These are phyloP conservation scores for Drepana arcuata DNA, from an alignment of 1,140 invertebrate species.

Conservation along the genomic window DNA sequence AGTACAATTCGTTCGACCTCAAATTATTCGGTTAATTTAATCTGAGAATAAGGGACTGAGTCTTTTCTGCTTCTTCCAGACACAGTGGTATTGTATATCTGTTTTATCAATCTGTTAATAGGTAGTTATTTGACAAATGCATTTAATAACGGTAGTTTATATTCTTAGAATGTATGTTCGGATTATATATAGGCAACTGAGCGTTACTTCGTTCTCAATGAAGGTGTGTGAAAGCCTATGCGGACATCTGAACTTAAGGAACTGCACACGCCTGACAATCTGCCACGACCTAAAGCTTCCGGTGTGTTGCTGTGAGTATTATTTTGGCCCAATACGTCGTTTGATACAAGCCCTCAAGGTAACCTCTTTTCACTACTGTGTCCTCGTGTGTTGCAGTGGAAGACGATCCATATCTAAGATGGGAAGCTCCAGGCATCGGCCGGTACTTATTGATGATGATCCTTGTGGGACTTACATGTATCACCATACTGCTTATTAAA, in stretches of 20 bases:
- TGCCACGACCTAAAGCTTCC: conserved; percentile 46
- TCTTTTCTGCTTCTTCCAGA: too few relatives aligned
- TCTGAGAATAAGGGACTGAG: too few relatives aligned
- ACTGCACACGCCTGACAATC: conserved; percentile 50
- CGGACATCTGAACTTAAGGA: conserved; percentile 33
- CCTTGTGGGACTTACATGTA: conserved; percentile 47
- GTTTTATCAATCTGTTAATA: too few relatives aligned
- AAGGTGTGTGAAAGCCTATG: conserved; percentile 55
- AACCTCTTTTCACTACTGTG: too few relatives aligned
- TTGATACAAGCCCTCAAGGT: too few relatives aligned
- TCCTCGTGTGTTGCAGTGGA: conserved; percentile 51
- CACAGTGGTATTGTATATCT: too few relatives aligned
- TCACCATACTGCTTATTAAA: conserved; percentile 52
- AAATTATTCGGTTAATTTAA: background rate
- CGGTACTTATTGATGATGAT: conserved; percentile 67
- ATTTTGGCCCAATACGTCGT: too few relatives aligned
- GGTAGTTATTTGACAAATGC: too few relatives aligned
- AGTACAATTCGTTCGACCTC: background rate
- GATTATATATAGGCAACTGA: conserved; percentile 47
- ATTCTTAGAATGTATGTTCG: too few relatives aligned
- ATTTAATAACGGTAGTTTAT: too few relatives aligned
- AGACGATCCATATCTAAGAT: conserved; percentile 61
- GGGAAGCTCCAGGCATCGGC: conserved; percentile 69
- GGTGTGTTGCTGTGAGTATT: conserved; percentile 69
- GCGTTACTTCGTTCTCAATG: conserved; percentile 47